A percentile compares a stretch with the other conserved stretches of the same genome.
These are phyloP conservation scores for Gastrophryne carolinensis DNA, from an alignment of 2,797 vertebrate genomes.

Conservation along the genomic window DNA sequence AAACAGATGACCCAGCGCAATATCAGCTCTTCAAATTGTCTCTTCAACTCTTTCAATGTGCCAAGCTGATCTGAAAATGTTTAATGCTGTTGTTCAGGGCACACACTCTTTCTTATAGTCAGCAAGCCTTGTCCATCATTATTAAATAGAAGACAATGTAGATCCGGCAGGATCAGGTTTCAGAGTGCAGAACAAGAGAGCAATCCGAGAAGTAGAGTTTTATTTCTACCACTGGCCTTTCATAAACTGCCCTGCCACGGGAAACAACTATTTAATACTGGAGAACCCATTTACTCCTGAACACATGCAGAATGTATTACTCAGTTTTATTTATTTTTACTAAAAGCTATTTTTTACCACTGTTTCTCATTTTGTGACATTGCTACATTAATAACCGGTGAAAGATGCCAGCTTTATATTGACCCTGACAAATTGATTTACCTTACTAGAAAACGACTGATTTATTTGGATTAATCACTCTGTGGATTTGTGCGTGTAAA, in stretches of 20 bases:
- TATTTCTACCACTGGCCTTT: no score
- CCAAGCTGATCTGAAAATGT: no score
- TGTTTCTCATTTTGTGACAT: constrained; percentile 29
- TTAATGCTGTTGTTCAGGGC: no score
- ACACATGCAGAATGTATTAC: constrained; percentile 3
- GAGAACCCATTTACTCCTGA: not conserved
- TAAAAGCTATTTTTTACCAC: not conserved
- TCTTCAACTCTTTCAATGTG: no score
- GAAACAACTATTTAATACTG: constrained; percentile 30
- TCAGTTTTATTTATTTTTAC: not conserved
- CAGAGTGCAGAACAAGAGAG: no score
- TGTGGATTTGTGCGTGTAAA: not conserved
- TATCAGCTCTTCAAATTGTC: no score
- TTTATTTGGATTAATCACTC: constrained; percentile 40
- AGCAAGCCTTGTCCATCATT: no score
- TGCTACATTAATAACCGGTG: constrained; percentile 17
- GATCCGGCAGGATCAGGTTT: no score
- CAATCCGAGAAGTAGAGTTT: no score
- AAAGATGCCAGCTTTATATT: constrained; percentile 4
- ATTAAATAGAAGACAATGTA: no score
- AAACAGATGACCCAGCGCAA: no score
- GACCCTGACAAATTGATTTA: constrained; percentile 27
- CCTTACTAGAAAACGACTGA: constrained; percentile 18
- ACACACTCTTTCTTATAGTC: no score
- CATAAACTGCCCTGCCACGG: constrained; percentile 9